Evolutionary conservation across 2,113 vertebrate genomes (phyloP), one percentile per base, ranked within the genome.

Genomic region (Ceyx cyanopectus): DNA sequence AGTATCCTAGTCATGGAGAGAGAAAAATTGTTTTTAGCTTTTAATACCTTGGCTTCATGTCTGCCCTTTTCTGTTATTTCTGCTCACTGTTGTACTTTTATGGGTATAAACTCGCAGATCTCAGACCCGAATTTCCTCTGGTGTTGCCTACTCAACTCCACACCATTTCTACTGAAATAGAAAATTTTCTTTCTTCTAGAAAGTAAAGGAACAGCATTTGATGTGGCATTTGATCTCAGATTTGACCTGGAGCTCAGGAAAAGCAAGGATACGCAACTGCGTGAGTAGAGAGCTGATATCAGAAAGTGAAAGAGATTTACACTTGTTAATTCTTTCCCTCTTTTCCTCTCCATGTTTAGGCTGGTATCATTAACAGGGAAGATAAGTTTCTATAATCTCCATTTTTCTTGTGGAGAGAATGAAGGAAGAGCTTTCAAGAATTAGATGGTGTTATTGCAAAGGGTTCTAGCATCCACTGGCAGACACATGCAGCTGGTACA

Each of bases 1-100:
- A 72, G 40, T 65, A 32, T 48, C 50, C 16, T 22, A 20, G 40
- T 10, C 41, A 34, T 58, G 51, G 63, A 66, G 30, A 13, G 45
- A 86, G 57, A 81, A 41, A 67, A 46, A 22, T 58, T 87, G 58
- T 91, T 93, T 90, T 91, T 46, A 79, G 32, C 53, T 95, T 87
- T 87, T 51, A 63, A 40, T 10, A 26, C 62, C 34, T 79, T 51
- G 53, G n/a, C 62, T 94, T 81, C 45, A 3, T 23, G 40, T 48
- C 54, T 91, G 40, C 79, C 63, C 53, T 89, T 67, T 67, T 72
- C 81, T 72, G 10, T 73, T 18, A 77, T 91, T 81, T 74, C 56
- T 83, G n/a, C 46, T 77, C 40, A 15, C 54, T 34, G 15, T 72
- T 72, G 46, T 4, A 26, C 29, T 72, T 89, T 68, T 65, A 79